phyloP scores from a whole-genome alignment of 30 jellyfish, hydroid and myxozoan genomes.

The Phacellophora camtschatica region DNA sequence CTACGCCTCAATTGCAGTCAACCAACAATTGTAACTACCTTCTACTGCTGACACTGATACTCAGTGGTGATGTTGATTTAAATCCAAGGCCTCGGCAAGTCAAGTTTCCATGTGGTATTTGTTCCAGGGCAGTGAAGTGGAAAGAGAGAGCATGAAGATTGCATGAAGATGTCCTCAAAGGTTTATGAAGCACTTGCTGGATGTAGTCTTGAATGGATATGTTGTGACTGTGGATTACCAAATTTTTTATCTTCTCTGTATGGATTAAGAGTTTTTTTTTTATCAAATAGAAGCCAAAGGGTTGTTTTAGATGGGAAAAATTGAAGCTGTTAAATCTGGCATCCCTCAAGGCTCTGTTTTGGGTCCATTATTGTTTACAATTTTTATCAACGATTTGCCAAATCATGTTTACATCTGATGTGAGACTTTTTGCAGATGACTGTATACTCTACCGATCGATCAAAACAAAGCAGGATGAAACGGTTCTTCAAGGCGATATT shows the following conservation, averaged over 20 bases:
- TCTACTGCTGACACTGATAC: slow-evolving; percentile 11
- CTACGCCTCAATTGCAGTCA: background rate
- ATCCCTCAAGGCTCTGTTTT: slow-evolving; percentile 45
- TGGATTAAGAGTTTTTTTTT: background rate
- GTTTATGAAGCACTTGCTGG: slow-evolving; percentile 24
- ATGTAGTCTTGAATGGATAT: background rate
- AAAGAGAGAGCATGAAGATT: slow-evolving; percentile 3
- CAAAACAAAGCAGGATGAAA: background rate
- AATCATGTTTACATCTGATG: slow-evolving; percentile 17
- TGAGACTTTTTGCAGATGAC: slow-evolving; percentile 14
- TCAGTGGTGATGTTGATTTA: slow-evolving; percentile 27
- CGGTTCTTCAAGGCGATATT: background rate
- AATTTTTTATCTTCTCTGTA: slow-evolving; percentile 3
- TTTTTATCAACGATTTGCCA: slow-evolving; percentile 23
- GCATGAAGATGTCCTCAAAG: slow-evolving; percentile 13
- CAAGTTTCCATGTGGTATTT: slow-evolving; percentile 2
- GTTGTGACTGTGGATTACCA: slow-evolving; percentile 25
- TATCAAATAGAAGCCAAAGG: background rate
- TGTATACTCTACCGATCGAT: background rate
- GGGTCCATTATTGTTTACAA: slow-evolving; percentile 24
- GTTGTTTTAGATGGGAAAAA: slow-evolving; percentile 4
- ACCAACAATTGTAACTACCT: background rate
- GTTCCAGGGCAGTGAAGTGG: slow-evolving; percentile 20
- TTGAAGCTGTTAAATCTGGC: background rate
- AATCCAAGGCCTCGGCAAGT: slow-evolving; percentile 36